Evolutionary conservation across 2,113 vertebrate species (phyloP).

Genomic region (Paradoxurus hermaphroditus): DNA sequence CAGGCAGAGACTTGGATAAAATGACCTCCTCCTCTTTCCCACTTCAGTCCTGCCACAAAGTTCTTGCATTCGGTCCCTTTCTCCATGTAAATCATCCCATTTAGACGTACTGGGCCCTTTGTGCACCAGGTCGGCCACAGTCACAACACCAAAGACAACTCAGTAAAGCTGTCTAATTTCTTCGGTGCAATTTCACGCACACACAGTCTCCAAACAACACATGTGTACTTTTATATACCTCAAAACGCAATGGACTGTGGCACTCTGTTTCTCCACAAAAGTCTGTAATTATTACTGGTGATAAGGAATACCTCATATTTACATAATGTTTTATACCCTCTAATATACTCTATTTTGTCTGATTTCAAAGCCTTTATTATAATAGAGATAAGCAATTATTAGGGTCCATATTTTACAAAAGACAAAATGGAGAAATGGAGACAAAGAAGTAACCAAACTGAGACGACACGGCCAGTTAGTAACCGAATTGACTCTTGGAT

Average conservation of each 20-base stretch:
- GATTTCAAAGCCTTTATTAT: background rate
- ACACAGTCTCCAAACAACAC: background rate
- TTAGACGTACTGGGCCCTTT: background rate
- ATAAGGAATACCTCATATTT: background rate
- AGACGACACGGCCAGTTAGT: background rate
- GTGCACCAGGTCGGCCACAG: background rate
- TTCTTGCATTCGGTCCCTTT: background rate
- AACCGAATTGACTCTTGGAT: background rate
- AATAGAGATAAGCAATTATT: background rate
- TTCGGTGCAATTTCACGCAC: background rate
- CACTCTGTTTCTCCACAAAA: slow-evolving; percentile 8
- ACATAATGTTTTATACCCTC: background rate
- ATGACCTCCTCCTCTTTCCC: background rate
- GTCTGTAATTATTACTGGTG: background rate
- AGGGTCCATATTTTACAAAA: background rate
- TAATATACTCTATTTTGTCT: background rate
- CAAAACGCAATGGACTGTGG: background rate
- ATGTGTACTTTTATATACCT: background rate
- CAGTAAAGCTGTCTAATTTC: background rate
- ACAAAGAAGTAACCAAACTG: background rate
- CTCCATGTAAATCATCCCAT: background rate
- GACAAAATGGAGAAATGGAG: slow-evolving; percentile 32
- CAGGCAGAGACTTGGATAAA: background rate
- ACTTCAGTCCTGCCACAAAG: background rate
- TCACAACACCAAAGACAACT: background rate